Base-by-base conservation (phyloP, 2,113 vertebrate genomes). In the Channa maculata region DNA sequence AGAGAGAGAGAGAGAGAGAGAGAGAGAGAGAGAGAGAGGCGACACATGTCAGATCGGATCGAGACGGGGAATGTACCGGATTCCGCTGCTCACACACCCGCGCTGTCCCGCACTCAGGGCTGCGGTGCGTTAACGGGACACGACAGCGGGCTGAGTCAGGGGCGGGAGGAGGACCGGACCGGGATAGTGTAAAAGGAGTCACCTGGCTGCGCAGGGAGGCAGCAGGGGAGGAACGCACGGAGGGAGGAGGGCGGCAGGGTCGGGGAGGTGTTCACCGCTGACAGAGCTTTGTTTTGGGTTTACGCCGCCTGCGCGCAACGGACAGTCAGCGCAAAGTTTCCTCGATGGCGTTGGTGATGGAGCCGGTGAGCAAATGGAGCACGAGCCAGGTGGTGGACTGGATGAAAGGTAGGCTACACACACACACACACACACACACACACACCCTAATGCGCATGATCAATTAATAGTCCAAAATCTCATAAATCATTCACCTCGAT, bases 341-440 rank as follows among this genome's bases (percentile, higher is more conserved):
- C 85, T 84, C 86, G 63, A 92, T 92, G 91, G 91, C 94, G 91
- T 83, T 94, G 87, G 92, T 94, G 89, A 94, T 94, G 93, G 93
- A 94, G 83, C 94, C 94, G 74, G 94, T 94, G 58, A 94, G 93
- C 89, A 95, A 94, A 88, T 95, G 93, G 94, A 93, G 89, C 80
- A 90, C 91, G 33, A 91, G 68, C 84, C 94, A 92, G 83, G 93
- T 95, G 84, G 92, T 94, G 86, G 92, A 94, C 75, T 95, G 94
- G 94, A 95, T 94, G 93, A 94, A 94, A 93, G 93, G 94, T 94
- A 73, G 3, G 52, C 33, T 5, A 43, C 0, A 4, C 7, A 10
- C 10, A 70, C 48, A 45, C 57, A 8, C 41, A 6, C 13, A 41
- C 61, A 13, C 38, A 3, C 14, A 24, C 33, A 12, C 50, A 3